A percentile compares a stretch with the other conserved stretches of the same genome.
Conservation (phyloP, 2,888 invertebrate genomes). For the Spatulosminthurus flaviceps region DNA sequence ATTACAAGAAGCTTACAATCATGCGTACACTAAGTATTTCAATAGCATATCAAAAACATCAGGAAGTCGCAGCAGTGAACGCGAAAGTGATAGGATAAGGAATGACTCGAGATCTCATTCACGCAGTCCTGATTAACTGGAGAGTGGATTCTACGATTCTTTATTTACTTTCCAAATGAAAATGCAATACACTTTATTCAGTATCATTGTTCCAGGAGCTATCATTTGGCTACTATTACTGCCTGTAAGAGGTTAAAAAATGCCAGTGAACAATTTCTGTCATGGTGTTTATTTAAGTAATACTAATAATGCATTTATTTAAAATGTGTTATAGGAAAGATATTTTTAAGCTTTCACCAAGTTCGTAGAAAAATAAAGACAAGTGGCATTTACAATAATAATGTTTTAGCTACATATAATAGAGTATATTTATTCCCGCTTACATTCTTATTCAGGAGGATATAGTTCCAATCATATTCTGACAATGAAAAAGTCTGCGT, state of each 20-base stretch:
- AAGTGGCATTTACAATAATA: background rate
- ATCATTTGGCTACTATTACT: too few species aligned
- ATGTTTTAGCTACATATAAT: background rate
- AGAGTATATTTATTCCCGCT: slow-evolving; percentile 23
- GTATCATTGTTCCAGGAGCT: too few species aligned
- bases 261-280: too few species aligned
- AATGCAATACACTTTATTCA: too few species aligned
- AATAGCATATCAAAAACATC: slow-evolving; percentile 55
- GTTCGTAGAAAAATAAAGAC: slow-evolving; percentile 3
- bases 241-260: too few species aligned
- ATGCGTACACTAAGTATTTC: slow-evolving; percentile 61
- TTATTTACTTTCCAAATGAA: background rate
- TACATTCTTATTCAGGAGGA: slow-evolving; percentile 5
- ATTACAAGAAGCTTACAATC: slow-evolving; percentile 55
- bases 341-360: slow-evolving; percentile 2
- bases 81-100: background rate
- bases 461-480: slow-evolving; percentile 20
- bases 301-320: background rate
- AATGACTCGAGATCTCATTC: slow-evolving; percentile 21
- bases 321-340: background rate
- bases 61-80: background rate
- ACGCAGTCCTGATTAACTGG: background rate
- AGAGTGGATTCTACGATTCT: too few species aligned
- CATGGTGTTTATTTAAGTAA: background rate
- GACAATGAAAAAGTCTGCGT: slow-evolving; percentile 32